Evolutionary conservation across 2,113 vertebrate genomes (phyloP).

Genomic region (Laterallus jamaicensis): DNA sequence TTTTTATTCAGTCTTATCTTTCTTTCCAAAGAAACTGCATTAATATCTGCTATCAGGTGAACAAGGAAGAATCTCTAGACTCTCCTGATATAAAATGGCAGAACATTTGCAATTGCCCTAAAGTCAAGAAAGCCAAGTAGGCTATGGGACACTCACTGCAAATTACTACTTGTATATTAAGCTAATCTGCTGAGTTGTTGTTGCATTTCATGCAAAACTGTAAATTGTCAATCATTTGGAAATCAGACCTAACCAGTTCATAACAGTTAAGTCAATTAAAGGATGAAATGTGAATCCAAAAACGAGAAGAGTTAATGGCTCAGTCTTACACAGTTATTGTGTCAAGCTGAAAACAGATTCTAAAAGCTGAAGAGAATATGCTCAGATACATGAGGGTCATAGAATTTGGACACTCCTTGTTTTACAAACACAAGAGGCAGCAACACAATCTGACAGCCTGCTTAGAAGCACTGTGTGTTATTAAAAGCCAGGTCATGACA

Average conservation of each 20-base stretch:
- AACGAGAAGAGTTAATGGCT: not conserved
- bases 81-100: not conserved
- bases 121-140: not conserved
- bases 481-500: not conserved
- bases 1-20: not conserved
- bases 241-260: not conserved
- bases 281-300: not conserved
- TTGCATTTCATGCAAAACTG: not conserved
- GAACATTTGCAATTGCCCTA: not conserved
- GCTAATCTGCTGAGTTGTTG: not conserved
- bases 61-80: not conserved
- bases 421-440: not conserved
- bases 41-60: not conserved
- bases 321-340: accelerated
- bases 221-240: not conserved
- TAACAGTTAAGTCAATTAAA: not conserved
- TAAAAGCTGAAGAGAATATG: not conserved
- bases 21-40: not conserved
- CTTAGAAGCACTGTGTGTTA: not conserved
- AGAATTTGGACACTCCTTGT: not conserved
- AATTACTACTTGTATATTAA: not conserved
- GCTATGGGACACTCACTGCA: not conserved
- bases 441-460: not conserved
- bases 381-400: not conserved
- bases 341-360: not conserved